phyloP scores from a whole-genome alignment of 2,888 invertebrate genomes.

The Caenorhabditis afra region DNA sequence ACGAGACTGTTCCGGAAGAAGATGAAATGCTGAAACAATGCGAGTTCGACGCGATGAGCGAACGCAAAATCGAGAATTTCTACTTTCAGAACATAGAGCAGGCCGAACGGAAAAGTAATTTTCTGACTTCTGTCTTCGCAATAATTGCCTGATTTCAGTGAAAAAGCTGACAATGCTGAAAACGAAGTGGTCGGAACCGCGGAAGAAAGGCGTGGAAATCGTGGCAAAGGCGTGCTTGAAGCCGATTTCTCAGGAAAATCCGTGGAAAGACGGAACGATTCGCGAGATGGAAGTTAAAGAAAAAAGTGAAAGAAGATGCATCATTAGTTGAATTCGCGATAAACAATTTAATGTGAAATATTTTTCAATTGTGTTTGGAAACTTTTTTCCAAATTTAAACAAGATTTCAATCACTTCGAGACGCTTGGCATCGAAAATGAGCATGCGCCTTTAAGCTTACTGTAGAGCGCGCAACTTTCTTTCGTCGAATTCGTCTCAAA shows the following conservation, averaged over 20 bases:
- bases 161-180: conserved; percentile 19
- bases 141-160: no score
- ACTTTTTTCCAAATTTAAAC: no score
- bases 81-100: conserved; percentile 44
- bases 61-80: conserved; percentile 43
- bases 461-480: no score
- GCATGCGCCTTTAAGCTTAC: conserved; percentile 6
- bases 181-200: conserved; percentile 21
- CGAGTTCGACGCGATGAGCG: conserved; percentile 36
- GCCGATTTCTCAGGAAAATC: conserved; percentile 24
- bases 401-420: no score
- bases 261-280: conserved; percentile 28
- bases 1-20: not conserved
- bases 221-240: conserved; percentile 21
- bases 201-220: conserved; percentile 15
- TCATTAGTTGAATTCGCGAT: conserved; percentile 11
- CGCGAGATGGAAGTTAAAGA: conserved; percentile 12
- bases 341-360: not conserved
- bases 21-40: not conserved
- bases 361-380: no score
- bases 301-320: conserved; percentile 3
- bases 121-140: no score
- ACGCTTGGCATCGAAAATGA: not conserved
- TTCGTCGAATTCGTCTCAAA: no score
- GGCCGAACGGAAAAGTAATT: conserved; percentile 35